A percentile compares a stretch with the other conserved stretches of the same genome.
Conservation (phyloP, 2,113 vertebrate genomes). For the Eclectus roratus region DNA sequence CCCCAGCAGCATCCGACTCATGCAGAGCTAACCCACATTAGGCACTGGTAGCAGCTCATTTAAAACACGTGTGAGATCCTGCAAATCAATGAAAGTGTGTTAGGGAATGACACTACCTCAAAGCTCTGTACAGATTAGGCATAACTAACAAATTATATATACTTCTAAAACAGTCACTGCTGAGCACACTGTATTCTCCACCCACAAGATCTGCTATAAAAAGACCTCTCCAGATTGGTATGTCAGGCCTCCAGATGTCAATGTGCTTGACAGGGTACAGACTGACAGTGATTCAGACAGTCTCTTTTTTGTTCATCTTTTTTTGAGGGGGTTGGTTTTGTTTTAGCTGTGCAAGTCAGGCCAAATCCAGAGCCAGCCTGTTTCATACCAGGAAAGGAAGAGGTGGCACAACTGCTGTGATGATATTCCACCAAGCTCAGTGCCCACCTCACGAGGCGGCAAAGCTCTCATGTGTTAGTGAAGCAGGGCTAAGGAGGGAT, state of each 20-base stretch:
- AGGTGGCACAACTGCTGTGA: neutral
- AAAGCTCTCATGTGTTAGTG: neutral
- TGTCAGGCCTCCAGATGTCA: conserved; percentile 78
- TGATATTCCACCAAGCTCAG: neutral
- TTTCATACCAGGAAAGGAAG: neutral
- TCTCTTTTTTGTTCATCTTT: neutral
- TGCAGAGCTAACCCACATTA: neutral
- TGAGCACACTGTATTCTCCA: conserved; percentile 67
- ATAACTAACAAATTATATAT: conserved; percentile 70
- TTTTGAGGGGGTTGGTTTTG: conserved; percentile 34
- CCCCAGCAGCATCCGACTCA: neutral
- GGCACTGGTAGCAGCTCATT: neutral
- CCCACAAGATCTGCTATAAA: conserved; percentile 78
- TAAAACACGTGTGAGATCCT: neutral
- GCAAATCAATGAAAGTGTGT: conserved; percentile 12
- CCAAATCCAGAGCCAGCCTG: neutral
- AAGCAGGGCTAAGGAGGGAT: neutral
- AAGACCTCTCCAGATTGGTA: conserved; percentile 77
- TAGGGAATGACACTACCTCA: conserved; percentile 42
- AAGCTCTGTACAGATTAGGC: conserved; percentile 60
- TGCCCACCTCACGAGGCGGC: accelerated
- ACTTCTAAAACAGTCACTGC: conserved; percentile 72
- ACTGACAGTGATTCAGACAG: conserved; percentile 60
- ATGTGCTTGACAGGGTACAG: conserved; percentile 46
- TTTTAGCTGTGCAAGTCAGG: conserved; percentile 31